Conservation (phyloP, 1,140 invertebrate species). For the Nymphalis io region DNA sequence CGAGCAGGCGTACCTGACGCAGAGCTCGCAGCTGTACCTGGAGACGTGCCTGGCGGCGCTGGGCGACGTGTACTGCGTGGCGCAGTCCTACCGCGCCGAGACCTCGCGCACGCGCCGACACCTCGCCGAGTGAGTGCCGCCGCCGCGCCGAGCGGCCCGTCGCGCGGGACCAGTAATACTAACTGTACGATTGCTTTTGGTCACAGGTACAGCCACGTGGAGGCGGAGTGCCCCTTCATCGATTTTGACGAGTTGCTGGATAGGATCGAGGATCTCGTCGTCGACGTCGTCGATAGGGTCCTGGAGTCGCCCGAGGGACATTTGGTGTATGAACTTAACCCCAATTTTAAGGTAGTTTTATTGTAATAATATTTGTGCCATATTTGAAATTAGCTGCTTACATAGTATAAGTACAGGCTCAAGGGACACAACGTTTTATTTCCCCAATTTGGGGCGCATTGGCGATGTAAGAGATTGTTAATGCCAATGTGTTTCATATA, state of each 20-base stretch:
- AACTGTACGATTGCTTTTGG: background rate
- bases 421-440: too few relatives aligned
- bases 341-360: slow-evolving; percentile 87
- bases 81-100: slow-evolving; percentile 98
- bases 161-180: too few relatives aligned
- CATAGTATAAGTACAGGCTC: too few relatives aligned
- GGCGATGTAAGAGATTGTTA: too few relatives aligned
- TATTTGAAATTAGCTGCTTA: background rate
- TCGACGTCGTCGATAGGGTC: slow-evolving; percentile 96
- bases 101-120: slow-evolving; percentile 97
- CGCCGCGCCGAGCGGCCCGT: too few relatives aligned
- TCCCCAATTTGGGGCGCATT: too few relatives aligned
- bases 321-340: slow-evolving; percentile 95
- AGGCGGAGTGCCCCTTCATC: slow-evolving; percentile 98
- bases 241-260: slow-evolving; percentile 95
- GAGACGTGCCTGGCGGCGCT: slow-evolving; percentile 97
- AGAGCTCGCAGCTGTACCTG: slow-evolving; percentile 99
- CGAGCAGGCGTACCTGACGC: slow-evolving; percentile 96
- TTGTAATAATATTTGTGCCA: background rate
- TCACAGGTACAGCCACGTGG: slow-evolving; percentile 95
- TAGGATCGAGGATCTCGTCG: slow-evolving; percentile 96
- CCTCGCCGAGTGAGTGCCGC: slow-evolving; percentile 82
- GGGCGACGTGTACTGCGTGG: slow-evolving; percentile 98
- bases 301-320: slow-evolving; percentile 90
- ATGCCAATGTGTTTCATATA: too few relatives aligned